These are phyloP conservation scores for Manis pentadactyla DNA, from an alignment of 2,797 vertebrate genomes.

Conservation along the genomic window DNA sequence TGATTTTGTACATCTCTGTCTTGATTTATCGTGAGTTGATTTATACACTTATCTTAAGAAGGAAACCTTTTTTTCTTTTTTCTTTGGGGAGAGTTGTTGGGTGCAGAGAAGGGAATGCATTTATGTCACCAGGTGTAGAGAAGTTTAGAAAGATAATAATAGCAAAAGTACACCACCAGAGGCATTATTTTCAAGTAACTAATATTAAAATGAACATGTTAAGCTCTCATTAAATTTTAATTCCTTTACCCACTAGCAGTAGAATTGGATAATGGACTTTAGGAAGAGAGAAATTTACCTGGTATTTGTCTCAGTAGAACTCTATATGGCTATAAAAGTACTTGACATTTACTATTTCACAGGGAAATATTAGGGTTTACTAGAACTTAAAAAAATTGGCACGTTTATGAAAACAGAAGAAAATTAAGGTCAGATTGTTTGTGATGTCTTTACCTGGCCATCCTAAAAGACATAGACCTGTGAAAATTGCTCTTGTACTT, in stretches of 20 bases:
- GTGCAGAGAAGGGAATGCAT: not conserved
- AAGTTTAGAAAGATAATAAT: not conserved
- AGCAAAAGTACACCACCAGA: not conserved
- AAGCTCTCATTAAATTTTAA: not conserved
- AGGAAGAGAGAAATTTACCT: conserved; percentile 18
- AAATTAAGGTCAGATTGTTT: not conserved
- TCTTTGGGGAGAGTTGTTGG: not conserved
- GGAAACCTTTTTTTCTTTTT: not conserved
- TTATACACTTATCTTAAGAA: not conserved
- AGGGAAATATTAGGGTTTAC: not conserved
- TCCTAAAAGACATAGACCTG: not conserved
- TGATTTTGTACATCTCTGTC: not conserved
- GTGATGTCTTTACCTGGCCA: not conserved
- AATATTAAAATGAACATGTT: not conserved
- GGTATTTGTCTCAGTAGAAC: not conserved
- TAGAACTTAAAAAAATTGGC: conserved; percentile 20
- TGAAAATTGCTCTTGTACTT: not conserved
- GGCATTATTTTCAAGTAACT: not conserved
- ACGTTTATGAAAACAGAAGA: not conserved
- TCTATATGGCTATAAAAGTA: not conserved
- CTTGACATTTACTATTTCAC: not conserved
- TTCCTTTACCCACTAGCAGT: not conserved
- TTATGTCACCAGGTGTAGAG: not conserved
- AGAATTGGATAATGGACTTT: not conserved
- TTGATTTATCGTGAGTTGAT: not conserved